phyloP scores from a whole-genome alignment of 1,140 invertebrate genomes.

The Lasioglossum albipes region DNA sequence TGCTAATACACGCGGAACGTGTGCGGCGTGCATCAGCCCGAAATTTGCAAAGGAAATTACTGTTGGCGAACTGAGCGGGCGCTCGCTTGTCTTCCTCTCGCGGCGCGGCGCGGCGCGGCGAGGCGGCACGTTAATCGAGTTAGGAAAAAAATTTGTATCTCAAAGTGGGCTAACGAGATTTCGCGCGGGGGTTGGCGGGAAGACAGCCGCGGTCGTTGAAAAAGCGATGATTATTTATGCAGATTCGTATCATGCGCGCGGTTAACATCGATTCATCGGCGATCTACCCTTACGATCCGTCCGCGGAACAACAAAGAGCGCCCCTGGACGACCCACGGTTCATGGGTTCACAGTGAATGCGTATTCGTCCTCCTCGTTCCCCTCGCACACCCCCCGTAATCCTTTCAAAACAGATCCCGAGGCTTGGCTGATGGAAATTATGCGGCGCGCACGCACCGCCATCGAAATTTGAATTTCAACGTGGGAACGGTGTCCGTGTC shows the following conservation, averaged over 20 bases:
- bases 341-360: neutral
- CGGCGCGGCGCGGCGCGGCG: too few relatives aligned
- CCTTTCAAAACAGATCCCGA: conserved; percentile 55
- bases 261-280: conserved; percentile 63
- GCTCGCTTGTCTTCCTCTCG: neutral
- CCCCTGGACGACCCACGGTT: neutral
- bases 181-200: conserved; percentile 4
- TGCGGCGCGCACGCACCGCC: conserved; percentile 18
- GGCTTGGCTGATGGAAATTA: conserved; percentile 22
- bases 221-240: conserved; percentile 60
- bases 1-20: too few relatives aligned
- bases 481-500: conserved; percentile 12
- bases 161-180: conserved; percentile 50
- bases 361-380: neutral
- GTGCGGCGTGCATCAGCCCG: neutral
- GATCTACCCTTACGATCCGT: conserved; percentile 35
- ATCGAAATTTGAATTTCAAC: conserved; percentile 47
- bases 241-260: conserved; percentile 57
- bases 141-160: conserved; percentile 33
- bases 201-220: conserved; percentile 16
- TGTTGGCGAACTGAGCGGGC: neutral
- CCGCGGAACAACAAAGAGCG: conserved; percentile 49
- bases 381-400: conserved; percentile 23
- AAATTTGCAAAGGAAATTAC: conserved; percentile 42
- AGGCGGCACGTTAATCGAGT: conserved; percentile 21